These are phyloP conservation scores for Mustela nigripes DNA, from an alignment of 2,113 vertebrate genomes.

Conservation along the genomic window DNA sequence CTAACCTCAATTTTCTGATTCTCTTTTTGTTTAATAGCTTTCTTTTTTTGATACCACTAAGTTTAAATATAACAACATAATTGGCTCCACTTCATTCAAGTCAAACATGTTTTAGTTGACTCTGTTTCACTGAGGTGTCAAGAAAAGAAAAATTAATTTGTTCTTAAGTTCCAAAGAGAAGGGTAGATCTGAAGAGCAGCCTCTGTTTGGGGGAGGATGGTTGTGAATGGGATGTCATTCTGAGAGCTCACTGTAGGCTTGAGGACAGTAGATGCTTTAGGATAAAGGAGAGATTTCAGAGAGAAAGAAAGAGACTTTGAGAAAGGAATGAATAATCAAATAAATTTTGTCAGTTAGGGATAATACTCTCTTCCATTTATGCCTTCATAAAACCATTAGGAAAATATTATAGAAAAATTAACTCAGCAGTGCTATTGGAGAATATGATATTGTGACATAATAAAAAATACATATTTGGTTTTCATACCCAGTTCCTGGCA, in stretches of 20 bases:
- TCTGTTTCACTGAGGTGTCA: neutral
- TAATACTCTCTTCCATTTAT: neutral
- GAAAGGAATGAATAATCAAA: conserved; percentile 26
- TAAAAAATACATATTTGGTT: neutral
- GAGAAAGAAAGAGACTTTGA: neutral
- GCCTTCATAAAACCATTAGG: conserved; percentile 21
- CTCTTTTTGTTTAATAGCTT: neutral
- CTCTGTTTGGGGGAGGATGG: neutral
- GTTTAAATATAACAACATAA: neutral
- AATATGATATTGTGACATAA: neutral
- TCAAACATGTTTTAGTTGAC: neutral
- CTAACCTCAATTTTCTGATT: neutral
- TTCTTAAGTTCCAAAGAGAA: conserved; percentile 33
- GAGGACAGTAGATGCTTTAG: neutral
- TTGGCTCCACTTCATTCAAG: neutral
- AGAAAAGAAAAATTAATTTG: neutral
- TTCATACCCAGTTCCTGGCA: neutral
- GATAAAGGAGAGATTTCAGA: neutral
- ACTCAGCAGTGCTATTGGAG: neutral
- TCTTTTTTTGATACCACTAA: neutral
- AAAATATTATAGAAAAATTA: conserved; percentile 20
- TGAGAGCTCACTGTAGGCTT: neutral
- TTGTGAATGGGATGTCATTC: neutral
- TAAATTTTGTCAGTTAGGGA: neutral
- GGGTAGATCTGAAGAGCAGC: neutral